Evolutionary conservation across 2,797 vertebrate species (phyloP).

Genomic region (Psittacula derbiana): DNA sequence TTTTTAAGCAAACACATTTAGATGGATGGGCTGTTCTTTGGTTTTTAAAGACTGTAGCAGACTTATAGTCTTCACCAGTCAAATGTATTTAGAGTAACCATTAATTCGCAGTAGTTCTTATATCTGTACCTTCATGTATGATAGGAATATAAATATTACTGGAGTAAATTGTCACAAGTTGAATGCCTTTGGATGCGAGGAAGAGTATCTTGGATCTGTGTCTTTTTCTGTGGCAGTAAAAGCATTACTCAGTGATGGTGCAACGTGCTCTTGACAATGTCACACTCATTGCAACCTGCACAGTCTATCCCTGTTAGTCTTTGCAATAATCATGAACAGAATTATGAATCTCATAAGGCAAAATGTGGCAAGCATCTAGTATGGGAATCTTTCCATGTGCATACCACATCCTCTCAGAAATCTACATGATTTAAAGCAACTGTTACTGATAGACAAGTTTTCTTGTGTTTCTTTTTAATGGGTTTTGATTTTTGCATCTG

Average conservation of each 20-base stretch:
- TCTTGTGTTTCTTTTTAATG: neutral
- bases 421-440: neutral
- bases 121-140: neutral
- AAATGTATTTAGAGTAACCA: neutral
- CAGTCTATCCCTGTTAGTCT: neutral
- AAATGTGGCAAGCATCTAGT: rapidly evolving
- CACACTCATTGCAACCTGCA: neutral
- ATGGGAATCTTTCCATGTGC: neutral
- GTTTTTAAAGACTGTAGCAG: neutral
- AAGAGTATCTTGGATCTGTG: neutral
- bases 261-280: neutral
- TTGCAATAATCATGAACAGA: neutral
- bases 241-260: neutral
- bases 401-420: neutral
- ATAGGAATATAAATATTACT: neutral
- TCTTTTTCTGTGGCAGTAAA: neutral
- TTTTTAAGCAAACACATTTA: neutral
- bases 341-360: neutral
- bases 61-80: neutral
- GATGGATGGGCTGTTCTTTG: neutral
- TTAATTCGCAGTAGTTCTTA: neutral
- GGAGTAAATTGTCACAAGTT: neutral
- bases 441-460: neutral
- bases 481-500: neutral
- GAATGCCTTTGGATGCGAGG: neutral